Conservation (phyloP, 2,888 invertebrate species). For the Subacronicta megacephala region DNA sequence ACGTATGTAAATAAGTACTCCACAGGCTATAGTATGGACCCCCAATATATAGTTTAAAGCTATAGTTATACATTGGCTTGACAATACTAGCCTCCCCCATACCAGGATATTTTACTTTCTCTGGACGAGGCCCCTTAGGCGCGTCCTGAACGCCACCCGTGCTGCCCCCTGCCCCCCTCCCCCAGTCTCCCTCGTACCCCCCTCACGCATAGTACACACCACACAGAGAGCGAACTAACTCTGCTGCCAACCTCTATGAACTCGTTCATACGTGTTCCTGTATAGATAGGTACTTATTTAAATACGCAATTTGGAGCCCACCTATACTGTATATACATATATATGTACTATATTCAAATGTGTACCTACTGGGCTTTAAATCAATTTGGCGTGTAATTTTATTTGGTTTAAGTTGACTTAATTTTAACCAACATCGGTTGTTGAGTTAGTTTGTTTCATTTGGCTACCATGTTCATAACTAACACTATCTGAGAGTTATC, state of each 20-base stretch:
- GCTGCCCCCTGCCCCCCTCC: conserved; percentile 61
- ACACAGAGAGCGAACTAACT: conserved; percentile 87
- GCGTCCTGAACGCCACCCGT: conserved; percentile 74
- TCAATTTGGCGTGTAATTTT: conserved; percentile 80
- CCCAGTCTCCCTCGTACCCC: conserved; percentile 68
- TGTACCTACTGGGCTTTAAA: conserved; percentile 69
- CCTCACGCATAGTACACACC: conserved; percentile 86
- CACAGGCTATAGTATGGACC: conserved; percentile 78
- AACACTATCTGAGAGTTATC: conserved; percentile 5
- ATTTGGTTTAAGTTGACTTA: conserved; percentile 71
- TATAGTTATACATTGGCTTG: conserved; percentile 87
- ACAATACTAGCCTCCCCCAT: conserved; percentile 89
- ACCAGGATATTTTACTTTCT: conserved; percentile 89
- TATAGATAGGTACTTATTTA: conserved; percentile 83
- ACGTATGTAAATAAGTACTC: conserved; percentile 88
- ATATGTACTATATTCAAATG: conserved; percentile 36
- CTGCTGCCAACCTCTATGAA: conserved; percentile 85
- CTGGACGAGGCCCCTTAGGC: conserved; percentile 88
- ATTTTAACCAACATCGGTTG: conserved; percentile 63
- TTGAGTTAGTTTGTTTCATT: conserved; percentile 45
- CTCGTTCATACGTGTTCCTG: conserved; percentile 77
- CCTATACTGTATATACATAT: conserved; percentile 69
- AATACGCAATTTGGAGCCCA: conserved; percentile 84
- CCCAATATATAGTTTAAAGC: conserved; percentile 88
- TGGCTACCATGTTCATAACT: conserved; percentile 22